Base-by-base conservation (phyloP, 2,888 invertebrate species). In the Chouioia cunea region DNA sequence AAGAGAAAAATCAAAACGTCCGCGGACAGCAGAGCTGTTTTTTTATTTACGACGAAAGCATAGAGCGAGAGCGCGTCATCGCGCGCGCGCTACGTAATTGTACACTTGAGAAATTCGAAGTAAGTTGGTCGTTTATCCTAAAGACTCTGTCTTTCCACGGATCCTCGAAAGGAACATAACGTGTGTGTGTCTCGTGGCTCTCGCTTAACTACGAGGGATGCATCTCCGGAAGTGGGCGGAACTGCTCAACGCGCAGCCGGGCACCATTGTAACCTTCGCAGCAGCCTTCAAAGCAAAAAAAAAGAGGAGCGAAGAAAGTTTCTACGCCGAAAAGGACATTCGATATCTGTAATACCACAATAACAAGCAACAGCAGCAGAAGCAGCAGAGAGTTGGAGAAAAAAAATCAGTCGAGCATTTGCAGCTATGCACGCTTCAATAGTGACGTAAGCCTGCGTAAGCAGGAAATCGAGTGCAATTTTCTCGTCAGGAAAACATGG, bases 211-310 rank as follows among this genome's bases (percentile, higher is more conserved):
- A 79, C 77, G 77, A 81, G 83, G 81, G 80, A 82, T 83, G 82
- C 83, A 85, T 85, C 22, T 63, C 73, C 85, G 85, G 85, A 85
- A 85, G 82, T 85, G 82, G 85, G 85, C 85, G 85, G 85, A 84
- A 83, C 84, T 82, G 77, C 70, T 48, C 46, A 10, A 12, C 18
- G 66, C 63, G 47, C 81, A 82, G 83, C 76, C 82, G 81, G 81
- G 78, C 46, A 47, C 79, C 76, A 79, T 80, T 76, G 81, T 78
- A 81, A 81, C 82, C 82, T 47, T 3, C 43, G 43, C 43, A 20
- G 36, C 62, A 20, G 23, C 36, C 52, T 18, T 57, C 64, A 47
- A 57, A 44, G 10, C 48, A 36, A 27, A 23, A 50, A 54, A 53
- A 53, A 53, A 52, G 48, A 4, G 72, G 67, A 71, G 57, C 74